phyloP scores from a whole-genome alignment of 2,797 vertebrate genomes.

The Pogonophryne albipinna region DNA sequence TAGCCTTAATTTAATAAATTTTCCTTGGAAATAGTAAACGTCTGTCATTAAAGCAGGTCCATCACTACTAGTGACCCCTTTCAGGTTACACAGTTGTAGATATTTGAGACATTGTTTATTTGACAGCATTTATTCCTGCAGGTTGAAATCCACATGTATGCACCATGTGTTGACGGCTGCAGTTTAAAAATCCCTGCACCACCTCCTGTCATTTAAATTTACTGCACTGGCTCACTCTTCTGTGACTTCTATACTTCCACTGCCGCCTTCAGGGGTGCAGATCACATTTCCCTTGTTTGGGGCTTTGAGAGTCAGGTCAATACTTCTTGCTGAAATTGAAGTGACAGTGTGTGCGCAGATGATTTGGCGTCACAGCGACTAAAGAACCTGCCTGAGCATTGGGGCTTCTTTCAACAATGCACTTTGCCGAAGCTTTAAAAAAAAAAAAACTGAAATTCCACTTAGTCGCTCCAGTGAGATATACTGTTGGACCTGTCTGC shows the following conservation, averaged over 20 bases:
- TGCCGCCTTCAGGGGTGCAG: neutral
- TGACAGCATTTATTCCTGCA: neutral
- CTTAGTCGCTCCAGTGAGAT: slow-evolving; percentile 23
- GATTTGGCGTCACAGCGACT: neutral
- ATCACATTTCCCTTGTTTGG: slow-evolving; percentile 25
- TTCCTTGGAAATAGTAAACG: neutral
- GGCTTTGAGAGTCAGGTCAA: slow-evolving; percentile 28
- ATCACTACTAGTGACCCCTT: neutral
- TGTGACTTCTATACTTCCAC: slow-evolving; percentile 18
- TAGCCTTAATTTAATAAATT: neutral
- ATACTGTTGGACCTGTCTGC: slow-evolving; percentile 9
- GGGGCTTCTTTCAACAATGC: slow-evolving; percentile 8
- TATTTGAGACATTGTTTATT: slow-evolving; percentile 1
- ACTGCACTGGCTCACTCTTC: slow-evolving; percentile 11
- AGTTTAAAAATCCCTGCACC: slow-evolving; percentile 26
- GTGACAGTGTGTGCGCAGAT: slow-evolving; percentile 25
- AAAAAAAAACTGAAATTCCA: slow-evolving; percentile 8
- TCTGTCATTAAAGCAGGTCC: neutral
- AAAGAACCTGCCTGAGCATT: slow-evolving; percentile 2
- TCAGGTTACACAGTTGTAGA: neutral
- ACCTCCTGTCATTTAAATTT: slow-evolving; percentile 48
- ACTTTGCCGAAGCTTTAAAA: slow-evolving; percentile 7
- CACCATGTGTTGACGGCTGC: neutral
- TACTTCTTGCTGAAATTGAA: slow-evolving; percentile 30
- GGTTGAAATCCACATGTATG: slow-evolving; percentile 10